Evolutionary conservation across 2,113 vertebrate species (phyloP).

Genomic region (Ariopsis seemanni): DNA sequence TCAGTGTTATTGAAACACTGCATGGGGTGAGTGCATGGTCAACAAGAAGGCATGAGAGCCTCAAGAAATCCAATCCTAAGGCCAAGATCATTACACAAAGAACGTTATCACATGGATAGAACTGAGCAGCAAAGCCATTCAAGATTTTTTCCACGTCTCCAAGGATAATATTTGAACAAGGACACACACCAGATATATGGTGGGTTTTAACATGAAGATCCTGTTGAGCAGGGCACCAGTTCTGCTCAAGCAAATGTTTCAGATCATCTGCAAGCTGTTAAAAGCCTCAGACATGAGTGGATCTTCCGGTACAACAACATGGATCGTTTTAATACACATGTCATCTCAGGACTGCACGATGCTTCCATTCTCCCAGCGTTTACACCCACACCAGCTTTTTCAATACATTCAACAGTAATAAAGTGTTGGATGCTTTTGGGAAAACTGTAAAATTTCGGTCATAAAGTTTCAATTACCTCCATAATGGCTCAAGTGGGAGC

Average conservation of each 20-base stretch:
- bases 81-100: neutral
- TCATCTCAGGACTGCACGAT: neutral
- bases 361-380: neutral
- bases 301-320: neutral
- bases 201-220: neutral
- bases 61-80: neutral
- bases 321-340: neutral
- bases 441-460: neutral
- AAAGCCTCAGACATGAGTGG: neutral
- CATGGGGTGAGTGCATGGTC: neutral
- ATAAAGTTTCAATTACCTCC: neutral
- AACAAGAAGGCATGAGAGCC: neutral
- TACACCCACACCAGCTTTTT: constrained; percentile 1
- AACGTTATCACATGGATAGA: neutral
- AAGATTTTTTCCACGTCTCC: neutral
- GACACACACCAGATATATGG: neutral
- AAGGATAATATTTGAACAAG: neutral
- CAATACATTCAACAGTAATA: neutral
- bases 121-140: neutral
- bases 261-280: neutral
- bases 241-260: neutral
- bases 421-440: neutral
- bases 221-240: neutral
- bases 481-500: neutral
- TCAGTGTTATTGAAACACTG: neutral